Percentiles rank a stretch among this genome's conserved stretches.
These are phyloP conservation scores for Mastomys coucha DNA, from an alignment of 2,113 vertebrate genomes.

Conservation along the genomic window DNA sequence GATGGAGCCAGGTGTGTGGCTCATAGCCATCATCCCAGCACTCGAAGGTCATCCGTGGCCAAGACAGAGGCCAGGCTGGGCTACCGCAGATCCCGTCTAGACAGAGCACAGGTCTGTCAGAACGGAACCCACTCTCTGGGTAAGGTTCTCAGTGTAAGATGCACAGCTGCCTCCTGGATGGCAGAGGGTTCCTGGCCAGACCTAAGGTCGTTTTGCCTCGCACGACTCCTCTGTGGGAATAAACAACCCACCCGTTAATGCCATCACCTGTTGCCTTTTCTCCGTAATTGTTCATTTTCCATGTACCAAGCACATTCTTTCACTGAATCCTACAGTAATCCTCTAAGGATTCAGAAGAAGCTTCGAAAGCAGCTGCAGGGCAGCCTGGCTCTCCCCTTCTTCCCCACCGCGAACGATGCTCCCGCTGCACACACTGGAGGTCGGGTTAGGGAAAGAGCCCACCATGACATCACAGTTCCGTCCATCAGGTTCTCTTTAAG, in stretches of 20 bases:
- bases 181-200: rapidly evolving
- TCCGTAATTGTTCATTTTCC: not conserved
- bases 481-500: conserved; percentile 38
- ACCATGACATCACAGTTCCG: conserved; percentile 22
- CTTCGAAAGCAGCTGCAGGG: not conserved
- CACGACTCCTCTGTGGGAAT: not conserved
- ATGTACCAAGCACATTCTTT: not conserved
- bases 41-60: not conserved
- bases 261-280: not conserved
- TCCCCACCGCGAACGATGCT: not conserved
- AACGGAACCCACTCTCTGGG: not conserved
- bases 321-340: not conserved
- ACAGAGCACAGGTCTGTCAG: not conserved
- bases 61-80: too few relatives aligned
- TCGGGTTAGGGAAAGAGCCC: not conserved
- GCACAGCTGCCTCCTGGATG: rapidly evolving
- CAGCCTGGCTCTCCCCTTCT: not conserved
- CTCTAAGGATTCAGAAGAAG: conserved; percentile 1
- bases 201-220: not conserved
- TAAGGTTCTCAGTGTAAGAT: not conserved
- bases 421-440: not conserved
- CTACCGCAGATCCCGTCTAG: not conserved
- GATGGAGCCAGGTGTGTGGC: not conserved
- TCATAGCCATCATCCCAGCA: not conserved
- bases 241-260: not conserved